Evolutionary conservation across 2,797 vertebrate genomes (phyloP).

Genomic region (Podarcis siculus): DNA sequence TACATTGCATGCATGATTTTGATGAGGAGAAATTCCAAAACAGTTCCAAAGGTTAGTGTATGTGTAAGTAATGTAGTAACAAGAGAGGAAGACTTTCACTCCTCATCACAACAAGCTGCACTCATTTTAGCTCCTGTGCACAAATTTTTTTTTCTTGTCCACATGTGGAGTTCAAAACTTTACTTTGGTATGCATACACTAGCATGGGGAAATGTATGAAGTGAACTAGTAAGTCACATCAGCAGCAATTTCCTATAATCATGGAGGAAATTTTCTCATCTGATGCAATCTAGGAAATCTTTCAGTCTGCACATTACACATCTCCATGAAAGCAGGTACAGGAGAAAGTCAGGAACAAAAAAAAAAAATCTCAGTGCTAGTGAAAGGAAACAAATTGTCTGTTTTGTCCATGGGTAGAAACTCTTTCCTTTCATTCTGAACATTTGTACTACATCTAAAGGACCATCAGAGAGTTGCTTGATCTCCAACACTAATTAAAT

Average conservation of each 20-base stretch:
- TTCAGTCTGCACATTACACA: neutral
- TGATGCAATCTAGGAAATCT: neutral
- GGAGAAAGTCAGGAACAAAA: neutral
- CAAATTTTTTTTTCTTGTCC: neutral
- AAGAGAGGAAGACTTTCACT: neutral
- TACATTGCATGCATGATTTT: conserved; percentile 1
- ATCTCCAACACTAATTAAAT: neutral
- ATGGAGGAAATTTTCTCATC: neutral
- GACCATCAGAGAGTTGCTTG: neutral
- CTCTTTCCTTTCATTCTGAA: neutral
- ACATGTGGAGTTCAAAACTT: neutral
- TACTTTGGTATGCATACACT: neutral
- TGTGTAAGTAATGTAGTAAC: neutral
- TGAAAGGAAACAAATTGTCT: neutral
- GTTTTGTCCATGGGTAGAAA: neutral
- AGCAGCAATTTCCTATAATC: neutral
- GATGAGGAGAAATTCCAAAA: neutral
- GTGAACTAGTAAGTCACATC: neutral
- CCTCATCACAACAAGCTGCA: neutral
- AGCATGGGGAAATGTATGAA: neutral
- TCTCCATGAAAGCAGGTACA: neutral
- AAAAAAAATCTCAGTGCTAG: neutral
- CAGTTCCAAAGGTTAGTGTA: neutral
- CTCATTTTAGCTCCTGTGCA: neutral
- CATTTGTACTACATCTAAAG: neutral